Percentiles rank a stretch among this genome's conserved stretches.
These are phyloP conservation scores for Camelus dromedarius DNA, from an alignment of 2,113 vertebrate genomes.

Conservation along the genomic window DNA sequence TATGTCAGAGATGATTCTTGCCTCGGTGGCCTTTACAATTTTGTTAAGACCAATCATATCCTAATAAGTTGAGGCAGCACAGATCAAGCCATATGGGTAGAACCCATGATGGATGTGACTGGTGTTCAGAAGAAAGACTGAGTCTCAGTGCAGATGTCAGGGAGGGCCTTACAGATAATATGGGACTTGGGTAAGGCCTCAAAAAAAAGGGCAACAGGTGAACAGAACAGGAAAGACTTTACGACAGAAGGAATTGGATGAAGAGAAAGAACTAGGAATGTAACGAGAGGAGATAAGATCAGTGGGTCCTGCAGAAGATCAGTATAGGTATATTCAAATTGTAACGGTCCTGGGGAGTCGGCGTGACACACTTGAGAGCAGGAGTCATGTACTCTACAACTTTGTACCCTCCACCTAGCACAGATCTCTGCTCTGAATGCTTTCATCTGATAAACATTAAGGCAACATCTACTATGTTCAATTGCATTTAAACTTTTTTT, in stretches of 20 bases:
- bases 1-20: background rate
- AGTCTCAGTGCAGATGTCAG: background rate
- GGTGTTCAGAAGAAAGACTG: background rate
- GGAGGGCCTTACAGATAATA: background rate
- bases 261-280: background rate
- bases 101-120: background rate
- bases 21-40: background rate
- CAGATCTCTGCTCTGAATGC: background rate
- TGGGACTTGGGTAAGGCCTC: background rate
- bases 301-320: background rate
- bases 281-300: background rate
- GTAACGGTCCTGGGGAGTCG: background rate
- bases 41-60: background rate
- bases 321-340: background rate
- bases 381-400: background rate
- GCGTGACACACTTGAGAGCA: background rate
- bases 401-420: background rate
- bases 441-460: background rate
- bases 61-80: background rate
- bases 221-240: background rate
- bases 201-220: background rate
- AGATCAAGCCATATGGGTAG: background rate
- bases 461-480: background rate
- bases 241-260: background rate
- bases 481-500: slow-evolving; percentile 30